Percentiles rank a stretch among this genome's conserved stretches.
These are phyloP conservation scores for Channa argus DNA, from an alignment of 2,113 vertebrate species.

Conservation along the genomic window DNA sequence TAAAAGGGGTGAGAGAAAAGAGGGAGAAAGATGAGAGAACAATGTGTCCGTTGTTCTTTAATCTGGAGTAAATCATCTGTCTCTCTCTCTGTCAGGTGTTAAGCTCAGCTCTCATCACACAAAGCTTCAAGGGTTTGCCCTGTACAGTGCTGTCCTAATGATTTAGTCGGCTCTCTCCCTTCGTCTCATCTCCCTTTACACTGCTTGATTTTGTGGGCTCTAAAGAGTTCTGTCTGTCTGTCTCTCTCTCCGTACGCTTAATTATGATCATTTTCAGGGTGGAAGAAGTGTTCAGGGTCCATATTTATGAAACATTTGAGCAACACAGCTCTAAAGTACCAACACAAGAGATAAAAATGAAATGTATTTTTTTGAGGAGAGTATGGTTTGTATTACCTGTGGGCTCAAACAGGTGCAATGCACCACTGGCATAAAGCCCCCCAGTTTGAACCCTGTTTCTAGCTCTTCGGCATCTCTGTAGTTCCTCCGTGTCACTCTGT, in stretches of 20 bases:
- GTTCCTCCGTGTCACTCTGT: not conserved
- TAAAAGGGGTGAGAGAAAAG: constrained; percentile 66
- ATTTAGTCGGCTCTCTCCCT: constrained; percentile 52
- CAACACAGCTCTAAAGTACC: not conserved
- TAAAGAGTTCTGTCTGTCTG: not conserved
- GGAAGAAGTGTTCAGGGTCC: too few species aligned
- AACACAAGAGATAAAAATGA: too few species aligned
- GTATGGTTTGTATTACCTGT: too few species aligned
- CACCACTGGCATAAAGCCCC: too few species aligned
- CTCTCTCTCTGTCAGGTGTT: constrained; percentile 74
- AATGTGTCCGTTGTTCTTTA: constrained; percentile 78
- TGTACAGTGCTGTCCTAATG: constrained; percentile 63
- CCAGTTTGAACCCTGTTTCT: too few species aligned
- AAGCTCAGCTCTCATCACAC: constrained; percentile 61
- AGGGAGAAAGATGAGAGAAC: constrained; percentile 75
- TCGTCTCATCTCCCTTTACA: constrained; percentile 37
- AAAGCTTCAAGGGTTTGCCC: constrained; percentile 59
- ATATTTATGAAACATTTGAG: too few species aligned
- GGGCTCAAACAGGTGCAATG: too few species aligned
- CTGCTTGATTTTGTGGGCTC: not conserved
- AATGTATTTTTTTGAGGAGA: not conserved
- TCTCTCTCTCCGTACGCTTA: too few species aligned
- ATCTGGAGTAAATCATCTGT: constrained; percentile 78
- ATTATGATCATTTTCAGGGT: too few species aligned
- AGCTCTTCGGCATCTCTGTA: not conserved